A percentile compares a stretch with the other conserved stretches of the same genome.
phyloP scores from a whole-genome alignment of 2,113 vertebrate species.

The Podocnemis expansa region DNA sequence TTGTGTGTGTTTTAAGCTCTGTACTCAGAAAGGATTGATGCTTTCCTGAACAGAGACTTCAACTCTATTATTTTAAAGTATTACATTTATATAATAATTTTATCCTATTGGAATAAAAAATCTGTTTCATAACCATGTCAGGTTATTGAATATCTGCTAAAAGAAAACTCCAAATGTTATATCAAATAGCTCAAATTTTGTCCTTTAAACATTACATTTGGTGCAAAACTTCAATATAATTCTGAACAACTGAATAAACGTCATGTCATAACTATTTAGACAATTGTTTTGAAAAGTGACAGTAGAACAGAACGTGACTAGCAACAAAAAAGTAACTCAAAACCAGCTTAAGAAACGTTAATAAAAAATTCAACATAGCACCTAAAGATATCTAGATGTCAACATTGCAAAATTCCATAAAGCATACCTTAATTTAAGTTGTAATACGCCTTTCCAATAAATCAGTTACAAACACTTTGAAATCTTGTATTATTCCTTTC shows the following conservation, averaged over 20 bases:
- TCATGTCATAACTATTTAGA: background rate
- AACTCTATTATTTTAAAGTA: background rate
- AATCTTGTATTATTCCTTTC: background rate
- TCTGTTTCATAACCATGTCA: background rate
- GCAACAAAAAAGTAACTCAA: too few species aligned
- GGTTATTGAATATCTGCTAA: background rate
- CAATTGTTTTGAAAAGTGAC: background rate
- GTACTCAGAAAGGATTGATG: background rate
- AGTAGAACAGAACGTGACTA: background rate
- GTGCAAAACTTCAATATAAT: background rate
- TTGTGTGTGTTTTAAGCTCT: background rate
- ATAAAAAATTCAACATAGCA: constrained; percentile 8
- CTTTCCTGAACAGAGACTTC: background rate
- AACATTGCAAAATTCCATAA: background rate
- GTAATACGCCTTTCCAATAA: background rate
- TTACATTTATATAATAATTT: background rate
- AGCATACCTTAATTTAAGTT: background rate
- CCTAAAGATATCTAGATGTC: background rate
- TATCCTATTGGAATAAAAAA: background rate
- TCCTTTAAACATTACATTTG: background rate
- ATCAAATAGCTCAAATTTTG: background rate
- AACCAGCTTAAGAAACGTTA: too few species aligned
- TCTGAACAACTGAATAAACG: background rate
- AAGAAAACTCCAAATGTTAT: background rate
- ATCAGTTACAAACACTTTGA: background rate